These are phyloP conservation scores for Galbula dea DNA, from an alignment of 2,113 vertebrate species.

Conservation along the genomic window DNA sequence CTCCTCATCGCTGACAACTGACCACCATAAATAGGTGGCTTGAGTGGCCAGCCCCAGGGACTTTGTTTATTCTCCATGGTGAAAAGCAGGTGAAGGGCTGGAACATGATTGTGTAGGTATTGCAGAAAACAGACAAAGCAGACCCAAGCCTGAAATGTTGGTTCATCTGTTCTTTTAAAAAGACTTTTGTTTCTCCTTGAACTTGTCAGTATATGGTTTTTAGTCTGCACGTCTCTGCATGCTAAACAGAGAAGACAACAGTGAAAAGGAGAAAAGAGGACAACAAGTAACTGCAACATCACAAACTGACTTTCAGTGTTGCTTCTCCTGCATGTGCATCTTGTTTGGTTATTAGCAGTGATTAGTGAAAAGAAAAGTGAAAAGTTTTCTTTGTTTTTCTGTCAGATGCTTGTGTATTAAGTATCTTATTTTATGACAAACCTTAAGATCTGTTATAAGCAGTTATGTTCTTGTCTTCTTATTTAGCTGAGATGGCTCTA, in stretches of 20 bases:
- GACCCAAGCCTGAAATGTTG: neutral
- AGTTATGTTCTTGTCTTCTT: neutral
- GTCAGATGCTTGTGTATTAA: neutral
- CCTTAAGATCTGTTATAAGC: neutral
- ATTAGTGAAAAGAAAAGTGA: neutral
- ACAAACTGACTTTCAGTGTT: neutral
- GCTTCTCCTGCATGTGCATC: neutral
- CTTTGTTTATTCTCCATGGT: neutral
- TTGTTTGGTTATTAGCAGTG: neutral
- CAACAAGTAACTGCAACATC: fast-evolving
- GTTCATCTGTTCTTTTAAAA: neutral
- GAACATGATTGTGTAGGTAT: neutral
- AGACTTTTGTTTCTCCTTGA: neutral
- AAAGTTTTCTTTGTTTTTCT: neutral
- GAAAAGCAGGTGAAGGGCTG: neutral
- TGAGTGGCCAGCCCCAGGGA: too few species aligned
- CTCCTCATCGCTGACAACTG: neutral
- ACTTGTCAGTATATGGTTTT: neutral
- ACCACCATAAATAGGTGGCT: neutral
- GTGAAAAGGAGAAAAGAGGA: neutral
- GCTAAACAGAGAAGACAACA: neutral
- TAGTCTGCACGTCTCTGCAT: fast-evolving
- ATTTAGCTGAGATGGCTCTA: neutral
- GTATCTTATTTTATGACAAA: neutral
- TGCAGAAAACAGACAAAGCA: neutral